Evolutionary conservation across 23 tunicate species (phyloP).

Genomic region (Ascidia mentula): DNA sequence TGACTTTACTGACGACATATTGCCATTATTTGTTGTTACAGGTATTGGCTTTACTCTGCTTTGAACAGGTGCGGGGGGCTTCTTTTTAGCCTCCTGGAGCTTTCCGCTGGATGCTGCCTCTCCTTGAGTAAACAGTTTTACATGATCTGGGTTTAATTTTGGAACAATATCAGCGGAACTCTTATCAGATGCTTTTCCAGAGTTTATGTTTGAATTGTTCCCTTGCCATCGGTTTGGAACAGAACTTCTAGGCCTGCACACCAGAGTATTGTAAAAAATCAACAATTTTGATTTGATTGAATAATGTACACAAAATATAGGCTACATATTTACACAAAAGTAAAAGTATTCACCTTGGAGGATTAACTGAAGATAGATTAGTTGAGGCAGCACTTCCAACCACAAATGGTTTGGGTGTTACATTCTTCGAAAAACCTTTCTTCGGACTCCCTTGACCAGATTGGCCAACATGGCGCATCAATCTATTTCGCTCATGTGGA

Average conservation of each 20-base stretch:
- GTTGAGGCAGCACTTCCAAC: not conserved
- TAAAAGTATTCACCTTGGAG: not conserved
- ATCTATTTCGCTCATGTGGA: constrained; percentile 36
- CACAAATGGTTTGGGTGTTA: constrained; percentile 16
- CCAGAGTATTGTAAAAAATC: not conserved
- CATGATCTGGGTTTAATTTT: constrained; percentile 21
- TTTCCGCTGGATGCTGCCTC: not conserved
- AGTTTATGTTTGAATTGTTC: not conserved
- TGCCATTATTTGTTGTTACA: not conserved
- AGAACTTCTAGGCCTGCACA: not conserved
- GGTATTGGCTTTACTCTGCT: not conserved
- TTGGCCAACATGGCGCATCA: constrained; percentile 55
- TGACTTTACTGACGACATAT: not conserved
- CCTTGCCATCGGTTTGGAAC: not conserved
- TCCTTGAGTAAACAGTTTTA: constrained; percentile 2
- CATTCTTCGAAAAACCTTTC: constrained; percentile 7
- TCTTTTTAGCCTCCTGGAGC: not conserved
- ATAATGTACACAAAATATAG: not conserved
- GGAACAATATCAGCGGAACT: not conserved
- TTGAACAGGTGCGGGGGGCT: not conserved
- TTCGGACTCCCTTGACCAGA: constrained; percentile 32
- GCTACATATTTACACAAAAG: not conserved
- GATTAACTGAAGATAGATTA: not conserved
- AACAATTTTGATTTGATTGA: too few relatives aligned
- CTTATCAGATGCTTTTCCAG: not conserved